These are phyloP conservation scores for Serranus cabrilla DNA, from an alignment of 2,797 vertebrate species.

Conservation along the genomic window DNA sequence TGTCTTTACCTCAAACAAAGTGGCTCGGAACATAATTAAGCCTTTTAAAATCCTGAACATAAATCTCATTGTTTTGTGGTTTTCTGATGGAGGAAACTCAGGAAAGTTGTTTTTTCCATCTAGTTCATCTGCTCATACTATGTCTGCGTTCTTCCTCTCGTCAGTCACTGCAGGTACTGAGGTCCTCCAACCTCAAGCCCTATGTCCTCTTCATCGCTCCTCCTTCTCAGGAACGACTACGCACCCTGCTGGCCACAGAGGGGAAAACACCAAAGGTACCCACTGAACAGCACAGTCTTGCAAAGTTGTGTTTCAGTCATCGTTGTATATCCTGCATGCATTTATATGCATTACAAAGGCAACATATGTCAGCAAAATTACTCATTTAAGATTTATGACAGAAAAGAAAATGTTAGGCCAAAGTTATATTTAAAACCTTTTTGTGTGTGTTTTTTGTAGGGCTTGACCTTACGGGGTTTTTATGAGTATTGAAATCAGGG, in stretches of 20 bases:
- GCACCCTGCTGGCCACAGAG: constrained; percentile 92
- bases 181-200: constrained; percentile 96
- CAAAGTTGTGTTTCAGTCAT: background rate
- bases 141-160: constrained; percentile 21
- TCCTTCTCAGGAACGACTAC: constrained; percentile 94
- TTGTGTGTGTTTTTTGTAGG: too few relatives aligned
- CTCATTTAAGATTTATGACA: background rate
- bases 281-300: background rate
- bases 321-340: background rate
- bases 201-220: constrained; percentile 97
- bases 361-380: background rate
- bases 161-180: constrained; percentile 92
- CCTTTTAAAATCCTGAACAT: constrained; percentile 14
- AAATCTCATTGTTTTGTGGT: background rate
- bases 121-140: background rate
- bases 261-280: constrained; percentile 95
- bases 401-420: background rate
- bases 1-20: background rate
- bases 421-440: background rate
- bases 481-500: background rate
- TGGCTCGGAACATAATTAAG: constrained; percentile 12
- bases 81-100: background rate
- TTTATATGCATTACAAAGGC: background rate
- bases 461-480: background rate
- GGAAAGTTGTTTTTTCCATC: background rate